phyloP scores from a whole-genome alignment of 2,113 vertebrate genomes.

The Prinia subflava region DNA sequence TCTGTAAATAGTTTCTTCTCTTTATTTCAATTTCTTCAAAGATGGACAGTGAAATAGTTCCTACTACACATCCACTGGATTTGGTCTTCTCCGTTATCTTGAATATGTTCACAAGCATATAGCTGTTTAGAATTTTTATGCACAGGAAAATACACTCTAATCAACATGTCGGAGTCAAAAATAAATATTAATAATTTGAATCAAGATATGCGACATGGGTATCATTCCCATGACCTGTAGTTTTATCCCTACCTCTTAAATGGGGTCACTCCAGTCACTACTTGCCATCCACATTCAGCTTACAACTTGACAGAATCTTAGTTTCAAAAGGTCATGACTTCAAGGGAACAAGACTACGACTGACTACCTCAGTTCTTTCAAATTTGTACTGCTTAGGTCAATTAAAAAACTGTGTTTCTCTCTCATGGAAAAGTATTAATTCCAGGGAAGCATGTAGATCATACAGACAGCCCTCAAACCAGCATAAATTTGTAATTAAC shows the following conservation, averaged over 20 bases:
- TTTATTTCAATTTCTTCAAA: background rate
- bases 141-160: background rate
- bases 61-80: background rate
- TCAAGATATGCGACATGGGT: background rate
- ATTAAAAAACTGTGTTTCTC: background rate
- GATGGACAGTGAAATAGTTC: background rate
- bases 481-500: background rate
- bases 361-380: background rate
- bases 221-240: background rate
- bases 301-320: background rate
- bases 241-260: background rate
- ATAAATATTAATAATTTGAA: background rate
- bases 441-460: background rate
- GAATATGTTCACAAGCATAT: background rate
- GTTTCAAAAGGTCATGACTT: background rate
- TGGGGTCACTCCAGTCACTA: background rate
- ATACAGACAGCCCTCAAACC: background rate
- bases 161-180: background rate
- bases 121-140: background rate
- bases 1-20: background rate
- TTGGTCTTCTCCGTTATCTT: background rate
- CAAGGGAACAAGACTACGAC: background rate
- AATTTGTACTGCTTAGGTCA: background rate
- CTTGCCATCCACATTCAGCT: background rate
- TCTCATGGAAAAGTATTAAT: background rate